phyloP scores from a whole-genome alignment of 2,888 invertebrate species.

The Netelia virgata region DNA sequence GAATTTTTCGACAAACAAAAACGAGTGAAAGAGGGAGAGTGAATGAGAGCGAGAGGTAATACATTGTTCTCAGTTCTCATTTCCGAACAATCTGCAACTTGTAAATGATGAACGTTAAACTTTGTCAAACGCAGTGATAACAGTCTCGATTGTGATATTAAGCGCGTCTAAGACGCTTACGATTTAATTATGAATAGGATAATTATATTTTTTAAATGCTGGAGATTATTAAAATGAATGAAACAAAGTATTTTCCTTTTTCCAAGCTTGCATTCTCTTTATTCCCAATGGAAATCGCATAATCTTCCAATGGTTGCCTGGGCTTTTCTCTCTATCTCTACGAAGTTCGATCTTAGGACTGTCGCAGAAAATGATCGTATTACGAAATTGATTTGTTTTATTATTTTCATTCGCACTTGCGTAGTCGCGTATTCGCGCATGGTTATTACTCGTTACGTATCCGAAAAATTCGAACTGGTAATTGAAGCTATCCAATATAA shows the following conservation, averaged over 20 bases:
- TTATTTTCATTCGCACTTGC: conserved; percentile 5
- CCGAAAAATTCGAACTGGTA: conserved; percentile 5
- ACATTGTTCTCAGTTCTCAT: conserved; percentile 42
- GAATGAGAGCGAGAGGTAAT: conserved; percentile 66
- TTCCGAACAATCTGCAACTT: conserved; percentile 32
- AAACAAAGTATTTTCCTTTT: conserved; percentile 71
- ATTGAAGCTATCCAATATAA: conserved; percentile 12
- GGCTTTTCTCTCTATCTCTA: conserved; percentile 36
- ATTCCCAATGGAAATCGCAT: conserved; percentile 71
- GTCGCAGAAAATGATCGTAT: conserved; percentile 19
- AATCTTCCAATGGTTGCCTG: conserved; percentile 61
- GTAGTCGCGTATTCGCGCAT: neutral
- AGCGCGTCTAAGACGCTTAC: conserved; percentile 61
- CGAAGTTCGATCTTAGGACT: conserved; percentile 17
- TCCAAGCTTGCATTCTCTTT: conserved; percentile 74
- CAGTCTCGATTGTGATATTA: conserved; percentile 74
- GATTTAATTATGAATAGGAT: conserved; percentile 60
- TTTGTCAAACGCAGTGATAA: conserved; percentile 57
- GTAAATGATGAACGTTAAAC: conserved; percentile 54
- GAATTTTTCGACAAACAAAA: conserved; percentile 9
- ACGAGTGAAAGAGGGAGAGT: conserved; percentile 38
- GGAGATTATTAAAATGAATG: conserved; percentile 67
- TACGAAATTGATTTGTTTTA: conserved; percentile 9
- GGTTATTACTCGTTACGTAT: conserved; percentile 5
- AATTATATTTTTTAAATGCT: conserved; percentile 74